Conservation (phyloP, 2,113 vertebrate species). For the Melanotaenia duboulayi region DNA sequence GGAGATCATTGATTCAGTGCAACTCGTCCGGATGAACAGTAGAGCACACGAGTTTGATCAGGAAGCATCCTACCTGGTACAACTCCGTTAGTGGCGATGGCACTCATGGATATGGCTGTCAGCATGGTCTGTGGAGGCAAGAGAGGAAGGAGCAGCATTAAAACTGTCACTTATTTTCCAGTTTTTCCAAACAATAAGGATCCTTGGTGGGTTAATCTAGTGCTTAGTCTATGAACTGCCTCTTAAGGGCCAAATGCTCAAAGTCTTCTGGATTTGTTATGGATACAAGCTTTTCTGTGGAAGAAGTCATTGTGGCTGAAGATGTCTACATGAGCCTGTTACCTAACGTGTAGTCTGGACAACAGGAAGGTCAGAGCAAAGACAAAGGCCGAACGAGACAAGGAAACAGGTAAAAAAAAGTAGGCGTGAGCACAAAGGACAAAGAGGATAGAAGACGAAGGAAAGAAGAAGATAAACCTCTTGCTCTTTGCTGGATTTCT, state of each 20-base stretch:
- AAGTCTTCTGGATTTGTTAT: conserved; percentile 52
- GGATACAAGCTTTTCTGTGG: conserved; percentile 54
- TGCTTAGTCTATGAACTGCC: conserved; percentile 30
- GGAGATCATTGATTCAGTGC: no score
- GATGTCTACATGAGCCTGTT: conserved; percentile 56
- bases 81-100: conserved; percentile 96
- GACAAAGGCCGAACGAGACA: not conserved
- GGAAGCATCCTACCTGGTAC: conserved; percentile 87
- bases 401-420: conserved; percentile 23
- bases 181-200: conserved; percentile 1
- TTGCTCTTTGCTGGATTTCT: conserved; percentile 35
- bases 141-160: not conserved
- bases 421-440: conserved; percentile 11
- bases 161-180: not conserved
- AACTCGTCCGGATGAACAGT: no score
- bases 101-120: conserved; percentile 98
- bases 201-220: conserved; percentile 18
- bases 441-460: conserved; percentile 14
- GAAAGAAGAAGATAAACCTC: conserved; percentile 53
- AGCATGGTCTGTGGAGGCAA: conserved; percentile 89
- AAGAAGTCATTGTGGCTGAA: conserved; percentile 43
- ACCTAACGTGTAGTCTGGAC: conserved; percentile 42
- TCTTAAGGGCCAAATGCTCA: conserved; percentile 41
- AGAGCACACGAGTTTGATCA: no score
- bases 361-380: conserved; percentile 24